phyloP scores from a whole-genome alignment of 2,888 invertebrate species.

The Steinernema carpocapsae region DNA sequence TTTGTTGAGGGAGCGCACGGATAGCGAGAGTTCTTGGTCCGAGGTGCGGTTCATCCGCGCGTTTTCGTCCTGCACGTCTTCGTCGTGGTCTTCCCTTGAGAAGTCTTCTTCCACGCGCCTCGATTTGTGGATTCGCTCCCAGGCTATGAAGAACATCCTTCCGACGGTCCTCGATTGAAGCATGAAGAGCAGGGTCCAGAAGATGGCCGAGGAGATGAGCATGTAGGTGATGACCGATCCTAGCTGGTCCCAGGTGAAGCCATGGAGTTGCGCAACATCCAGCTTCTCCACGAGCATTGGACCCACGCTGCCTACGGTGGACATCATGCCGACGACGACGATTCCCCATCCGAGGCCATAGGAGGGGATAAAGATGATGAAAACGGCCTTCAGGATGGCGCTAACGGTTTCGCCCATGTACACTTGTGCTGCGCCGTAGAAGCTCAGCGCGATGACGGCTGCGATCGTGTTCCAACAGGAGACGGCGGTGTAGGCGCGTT shows the following conservation, averaged over 20 bases:
- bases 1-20: constrained; percentile 48
- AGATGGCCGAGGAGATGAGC: constrained; percentile 51
- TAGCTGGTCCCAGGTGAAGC: constrained; percentile 40
- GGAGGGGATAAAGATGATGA: constrained; percentile 40
- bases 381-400: constrained; percentile 35
- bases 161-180: constrained; percentile 51
- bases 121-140: constrained; percentile 29
- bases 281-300: neutral
- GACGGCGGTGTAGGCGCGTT: constrained; percentile 50
- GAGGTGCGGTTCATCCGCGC: constrained; percentile 36
- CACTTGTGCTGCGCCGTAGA: constrained; percentile 38
- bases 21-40: constrained; percentile 42
- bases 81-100: too few relatives aligned
- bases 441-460: constrained; percentile 44
- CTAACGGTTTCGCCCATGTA: constrained; percentile 33
- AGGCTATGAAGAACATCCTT: constrained; percentile 6
- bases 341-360: constrained; percentile 42
- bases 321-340: constrained; percentile 20
- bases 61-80: constrained; percentile 49
- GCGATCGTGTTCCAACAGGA: constrained; percentile 56
- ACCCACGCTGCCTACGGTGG: constrained; percentile 3
- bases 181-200: constrained; percentile 51
- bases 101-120: neutral
- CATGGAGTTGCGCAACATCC: neutral
- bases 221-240: constrained; percentile 52